Base-by-base conservation (phyloP, 2,797 vertebrate species). In the Phrynocephalus vlangalii region DNA sequence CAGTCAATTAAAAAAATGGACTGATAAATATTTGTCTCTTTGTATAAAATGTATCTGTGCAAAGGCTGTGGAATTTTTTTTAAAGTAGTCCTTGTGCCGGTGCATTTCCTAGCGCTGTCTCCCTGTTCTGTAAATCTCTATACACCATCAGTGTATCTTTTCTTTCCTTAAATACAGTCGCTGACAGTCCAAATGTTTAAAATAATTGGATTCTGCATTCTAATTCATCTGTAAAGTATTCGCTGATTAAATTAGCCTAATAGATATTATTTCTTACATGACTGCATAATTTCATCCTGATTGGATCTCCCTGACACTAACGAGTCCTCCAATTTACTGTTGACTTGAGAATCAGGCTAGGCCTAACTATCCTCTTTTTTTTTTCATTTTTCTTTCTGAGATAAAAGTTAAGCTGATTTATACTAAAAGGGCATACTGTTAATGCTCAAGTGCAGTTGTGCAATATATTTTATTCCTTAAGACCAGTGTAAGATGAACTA, bases 171-270 rank as follows among this genome's bases (percentile, higher is more conserved):
- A 83, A 91, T 89, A 90, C 91, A 87, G 95, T 9, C 92, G 92
- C 96, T 97, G 97, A 97, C 97, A 97, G 97, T 91, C 96, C 95
- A 92, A 97, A 97, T 96, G 95, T 97, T 97, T 95, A 96, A 96
- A 96, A 98, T 98, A 98, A 99, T 99, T 99, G 98, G 97, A 97
- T 97, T 96, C 97, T 97, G 97, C 97, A 97, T 97, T 97, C 97
- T 98, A 98, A 98, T 98, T 98, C 97, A 98, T 98, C 98, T 98
- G 98, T 97, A 98, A 98, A 97, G 97, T 97, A 97, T 97, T 97
- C 96, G 91, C 97, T 98, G 98, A 99, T 99, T 98, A 98, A 98
- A 99, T 99, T 98, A 99, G 97, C 97, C 98, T 98, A 98, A 98
- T 98, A 98, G 98, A 98, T 98, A 97, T 97, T 97, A 97, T 98